These are phyloP conservation scores for Daubentonia madagascariensis DNA, from an alignment of 2,113 vertebrate genomes.

Conservation along the genomic window DNA sequence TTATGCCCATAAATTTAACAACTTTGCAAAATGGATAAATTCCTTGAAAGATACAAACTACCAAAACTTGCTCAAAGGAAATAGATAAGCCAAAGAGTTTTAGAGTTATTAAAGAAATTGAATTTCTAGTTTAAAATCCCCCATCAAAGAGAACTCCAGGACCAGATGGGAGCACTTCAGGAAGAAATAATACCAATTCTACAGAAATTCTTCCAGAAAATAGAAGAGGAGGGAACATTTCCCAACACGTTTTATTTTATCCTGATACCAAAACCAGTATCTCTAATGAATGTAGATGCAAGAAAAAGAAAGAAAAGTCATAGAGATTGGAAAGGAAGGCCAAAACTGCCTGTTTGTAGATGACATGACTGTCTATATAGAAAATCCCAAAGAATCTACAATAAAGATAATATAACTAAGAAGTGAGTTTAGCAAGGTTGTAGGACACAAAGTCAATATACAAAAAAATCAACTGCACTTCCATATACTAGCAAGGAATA, in stretches of 20 bases:
- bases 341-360: not conserved
- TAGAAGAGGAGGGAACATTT: not conserved
- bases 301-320: not conserved
- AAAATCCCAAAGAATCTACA: not conserved
- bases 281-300: not conserved
- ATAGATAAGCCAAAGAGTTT: not conserved
- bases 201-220: not conserved
- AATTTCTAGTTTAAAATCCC: not conserved
- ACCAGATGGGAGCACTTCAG: not conserved
- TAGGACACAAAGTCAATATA: not conserved
- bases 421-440: not conserved
- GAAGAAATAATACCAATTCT: not conserved
- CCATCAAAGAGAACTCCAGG: not conserved
- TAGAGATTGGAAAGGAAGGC: not conserved
- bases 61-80: not conserved
- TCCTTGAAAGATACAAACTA: not conserved
- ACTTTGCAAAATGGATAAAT: not conserved
- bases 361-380: not conserved
- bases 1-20: not conserved
- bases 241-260: not conserved
- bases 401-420: not conserved
- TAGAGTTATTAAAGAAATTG: not conserved
- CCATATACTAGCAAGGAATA: not conserved
- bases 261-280: not conserved
- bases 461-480: not conserved